Conservation (phyloP, 2,113 vertebrate species). For the Percopsis transmontana region DNA sequence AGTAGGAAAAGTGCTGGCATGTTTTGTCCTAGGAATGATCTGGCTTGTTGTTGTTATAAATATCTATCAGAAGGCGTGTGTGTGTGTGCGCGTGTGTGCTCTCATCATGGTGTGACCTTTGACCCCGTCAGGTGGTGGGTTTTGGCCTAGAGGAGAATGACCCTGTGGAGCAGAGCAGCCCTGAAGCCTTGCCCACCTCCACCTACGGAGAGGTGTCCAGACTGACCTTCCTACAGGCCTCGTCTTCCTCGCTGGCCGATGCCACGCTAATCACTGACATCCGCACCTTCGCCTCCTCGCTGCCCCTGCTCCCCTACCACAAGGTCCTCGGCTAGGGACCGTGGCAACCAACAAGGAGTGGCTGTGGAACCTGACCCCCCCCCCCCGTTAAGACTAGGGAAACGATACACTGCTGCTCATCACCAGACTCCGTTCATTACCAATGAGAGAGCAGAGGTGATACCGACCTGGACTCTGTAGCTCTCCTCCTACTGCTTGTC, state of each 20-base stretch:
- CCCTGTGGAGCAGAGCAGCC: conserved; percentile 47
- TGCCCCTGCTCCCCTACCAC: conserved; percentile 90
- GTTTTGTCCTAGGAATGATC: neutral
- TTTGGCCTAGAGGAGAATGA: conserved; percentile 86
- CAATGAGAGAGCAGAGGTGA: too few relatives aligned
- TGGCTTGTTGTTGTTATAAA: neutral
- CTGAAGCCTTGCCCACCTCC: conserved; percentile 67
- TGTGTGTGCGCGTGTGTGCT: neutral
- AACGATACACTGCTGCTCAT: too few relatives aligned
- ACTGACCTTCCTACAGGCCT: conserved; percentile 83
- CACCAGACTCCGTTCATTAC: too few relatives aligned
- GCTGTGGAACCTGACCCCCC: too few relatives aligned
- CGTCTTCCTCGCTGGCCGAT: conserved; percentile 73
- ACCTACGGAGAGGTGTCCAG: conserved; percentile 83
- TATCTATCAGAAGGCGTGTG: conserved; percentile 1
- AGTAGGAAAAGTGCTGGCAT: neutral
- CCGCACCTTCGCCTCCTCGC: conserved; percentile 86
- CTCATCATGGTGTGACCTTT: neutral
- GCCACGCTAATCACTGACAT: conserved; percentile 84
- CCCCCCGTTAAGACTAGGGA: too few relatives aligned
- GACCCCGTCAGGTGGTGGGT: conserved; percentile 84
- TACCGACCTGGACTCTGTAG: too few relatives aligned
- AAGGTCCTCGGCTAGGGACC: conserved; percentile 87
- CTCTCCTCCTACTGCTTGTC: too few relatives aligned
- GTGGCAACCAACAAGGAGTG: too few relatives aligned